These are phyloP conservation scores for Andinoacara biseriatus DNA, from an alignment of 2,113 vertebrate species.

Conservation along the genomic window DNA sequence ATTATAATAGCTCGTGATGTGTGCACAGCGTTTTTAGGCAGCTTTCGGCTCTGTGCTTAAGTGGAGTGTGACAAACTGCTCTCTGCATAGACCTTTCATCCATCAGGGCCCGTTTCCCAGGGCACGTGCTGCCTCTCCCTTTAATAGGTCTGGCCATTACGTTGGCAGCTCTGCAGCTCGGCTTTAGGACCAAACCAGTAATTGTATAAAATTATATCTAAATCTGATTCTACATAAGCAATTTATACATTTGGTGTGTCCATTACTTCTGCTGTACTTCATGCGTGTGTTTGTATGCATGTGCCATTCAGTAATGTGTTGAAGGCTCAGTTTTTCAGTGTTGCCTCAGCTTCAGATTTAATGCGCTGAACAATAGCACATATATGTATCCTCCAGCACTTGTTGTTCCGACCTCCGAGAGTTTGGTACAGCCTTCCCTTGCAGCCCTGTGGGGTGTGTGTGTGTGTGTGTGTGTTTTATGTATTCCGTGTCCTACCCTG, in stretches of 20 bases:
- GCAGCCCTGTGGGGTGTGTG: background rate
- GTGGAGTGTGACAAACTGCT: slow-evolving; percentile 52
- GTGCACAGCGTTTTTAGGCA: slow-evolving; percentile 26
- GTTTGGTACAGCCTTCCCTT: slow-evolving; percentile 29
- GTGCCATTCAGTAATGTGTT: background rate
- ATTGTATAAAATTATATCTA: background rate
- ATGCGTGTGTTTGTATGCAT: background rate
- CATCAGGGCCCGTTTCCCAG: background rate
- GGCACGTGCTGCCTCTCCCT: background rate
- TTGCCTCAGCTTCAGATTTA: background rate
- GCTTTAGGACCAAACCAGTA: background rate
- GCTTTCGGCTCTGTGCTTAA: slow-evolving; percentile 29
- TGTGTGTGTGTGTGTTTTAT: background rate
- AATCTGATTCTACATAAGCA: background rate
- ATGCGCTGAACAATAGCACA: slow-evolving; percentile 31
- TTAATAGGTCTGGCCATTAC: slow-evolving; percentile 3
- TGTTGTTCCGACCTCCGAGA: slow-evolving; percentile 41
- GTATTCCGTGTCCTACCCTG: slow-evolving; percentile 21
- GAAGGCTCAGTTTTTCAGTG: background rate
- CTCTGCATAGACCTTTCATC: slow-evolving; percentile 30
- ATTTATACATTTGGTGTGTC: background rate
- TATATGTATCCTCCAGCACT: slow-evolving; percentile 20
- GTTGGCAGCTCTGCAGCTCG: background rate
- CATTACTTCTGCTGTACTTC: background rate
- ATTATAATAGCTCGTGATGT: slow-evolving; percentile 42